phyloP scores from a whole-genome alignment of 1,140 invertebrate species.

The Drosophila simulans region DNA sequence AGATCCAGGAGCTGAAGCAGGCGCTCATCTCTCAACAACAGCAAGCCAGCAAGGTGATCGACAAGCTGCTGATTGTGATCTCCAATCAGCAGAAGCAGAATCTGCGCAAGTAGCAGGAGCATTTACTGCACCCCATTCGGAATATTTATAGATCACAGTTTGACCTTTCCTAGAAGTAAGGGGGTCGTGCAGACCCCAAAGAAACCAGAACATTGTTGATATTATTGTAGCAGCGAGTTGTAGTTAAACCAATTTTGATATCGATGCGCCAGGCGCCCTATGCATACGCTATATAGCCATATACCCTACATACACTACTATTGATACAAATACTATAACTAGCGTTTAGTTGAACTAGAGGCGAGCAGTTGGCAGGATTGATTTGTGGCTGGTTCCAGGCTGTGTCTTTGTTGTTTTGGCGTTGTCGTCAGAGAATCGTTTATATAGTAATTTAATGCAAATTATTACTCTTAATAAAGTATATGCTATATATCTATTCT shows the following conservation, averaged over 20 bases:
- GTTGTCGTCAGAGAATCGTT: conserved; percentile 72
- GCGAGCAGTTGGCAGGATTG: conserved; percentile 71
- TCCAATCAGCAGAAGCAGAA: conserved; percentile 84
- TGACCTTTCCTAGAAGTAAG: conserved; percentile 17
- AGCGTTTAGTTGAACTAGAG: conserved; percentile 62
- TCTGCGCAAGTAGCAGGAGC: conserved; percentile 74
- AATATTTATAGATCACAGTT: conserved; percentile 45
- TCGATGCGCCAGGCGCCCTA: conserved; percentile 53
- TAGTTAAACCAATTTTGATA: conserved; percentile 64
- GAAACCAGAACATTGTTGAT: conserved; percentile 69
- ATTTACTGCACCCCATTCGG: conserved; percentile 42
- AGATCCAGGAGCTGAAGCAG: conserved; percentile 88
- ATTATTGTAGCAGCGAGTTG: conserved; percentile 57
- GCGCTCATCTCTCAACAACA: conserved; percentile 85
- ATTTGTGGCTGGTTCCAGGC: conserved; percentile 77
- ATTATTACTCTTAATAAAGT: conserved; percentile 61
- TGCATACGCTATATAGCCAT: conserved; percentile 54
- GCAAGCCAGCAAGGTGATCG: conserved; percentile 83
- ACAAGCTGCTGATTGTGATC: conserved; percentile 82
- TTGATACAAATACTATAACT: conserved; percentile 47
- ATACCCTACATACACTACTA: conserved; percentile 42
- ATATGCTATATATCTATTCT: conserved; percentile 53
- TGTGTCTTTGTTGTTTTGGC: conserved; percentile 79
- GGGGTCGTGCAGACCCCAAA: conserved; percentile 6
- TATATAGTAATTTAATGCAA: conserved; percentile 62